Evolutionary conservation across 2,113 vertebrate genomes (phyloP), one percentile per base, ranked within the genome.

Genomic region (Hippoglossus stenolepis): DNA sequence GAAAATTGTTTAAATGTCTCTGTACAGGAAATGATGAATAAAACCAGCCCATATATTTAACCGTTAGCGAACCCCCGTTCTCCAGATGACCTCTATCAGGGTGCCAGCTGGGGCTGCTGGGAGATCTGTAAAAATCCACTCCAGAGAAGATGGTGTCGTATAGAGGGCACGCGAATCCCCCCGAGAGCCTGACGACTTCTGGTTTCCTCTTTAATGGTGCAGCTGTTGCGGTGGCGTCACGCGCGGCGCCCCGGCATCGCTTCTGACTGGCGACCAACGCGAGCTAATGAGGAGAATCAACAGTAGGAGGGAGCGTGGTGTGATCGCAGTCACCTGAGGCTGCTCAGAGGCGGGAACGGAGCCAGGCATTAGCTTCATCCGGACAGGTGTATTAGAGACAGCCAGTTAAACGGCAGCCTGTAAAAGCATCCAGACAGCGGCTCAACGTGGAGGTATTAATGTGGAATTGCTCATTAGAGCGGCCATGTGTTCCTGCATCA

Each of bases 381-480:
- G 58, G 86, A 88, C 87, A 80, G 86, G 85, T 81, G 72, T 75
- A 84, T 82, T 80, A 80, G 62, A 73, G 57, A 75, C 66, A 75
- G 84, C 59, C 65, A 9, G 79, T 21, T 84, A 82, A 89, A 70
- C 87, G 89, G 82, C 86, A 89, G 75, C 77, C 75, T 65, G 81
- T 70, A 86, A 91, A 91, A 87, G 77, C 4, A 11, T 85, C 84
- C 62, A 86, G 91, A 92, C 90, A 84, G 89, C 63, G 74, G 84
- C 79, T 86, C 78, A 71, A 82, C 84, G 74, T 77, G 0, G 8
- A 77, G 76, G 15, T 65, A 77, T 85, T 84, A 85, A 86, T 73
- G 63, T 49, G 45, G 84, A 85, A 85, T 63, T 86, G 77, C 80
- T 85, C 74, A 85, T 92, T 90, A 89, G 83, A 70, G 70, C 80